Evolutionary conservation across 2,113 vertebrate genomes (phyloP), one percentile per base, ranked within the genome.

Genomic region (Peromyscus polionotus): DNA sequence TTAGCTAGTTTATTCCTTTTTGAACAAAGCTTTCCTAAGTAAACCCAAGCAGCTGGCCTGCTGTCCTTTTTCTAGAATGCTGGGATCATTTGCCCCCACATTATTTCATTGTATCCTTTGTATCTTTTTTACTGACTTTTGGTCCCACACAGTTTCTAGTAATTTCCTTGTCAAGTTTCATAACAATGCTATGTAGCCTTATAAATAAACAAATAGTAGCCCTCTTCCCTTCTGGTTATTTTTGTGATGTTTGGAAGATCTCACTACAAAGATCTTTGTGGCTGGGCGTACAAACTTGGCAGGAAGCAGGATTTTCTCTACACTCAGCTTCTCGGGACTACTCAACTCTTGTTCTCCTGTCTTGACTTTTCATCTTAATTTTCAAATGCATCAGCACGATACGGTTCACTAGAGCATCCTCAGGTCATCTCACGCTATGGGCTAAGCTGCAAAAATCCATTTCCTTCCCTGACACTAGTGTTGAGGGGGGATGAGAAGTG

Each of bases 241-340:
- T 88, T 70, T 84, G 7, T 3, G 70, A 75, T n/a, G 7, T 81
- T 83, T 80, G 59, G 39, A 57, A 51, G 80, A 48, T 26, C 68
- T 80, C 39, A 91, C 19, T 75, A 24, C 14, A n/a, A 96, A 84
- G 22, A 63, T 86, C 42, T 42, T 42, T 42, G 42, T 14, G 88
- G 67, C 45, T 88, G 45, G 85, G 22, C 65, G 51, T n/a, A 7
- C 3, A 70, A 81, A 51, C 68, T 93, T 91, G 70, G 51, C 51
- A 72, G 31, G 57, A 22, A 36, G 63, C 90, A 92, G 26, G 2
- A 42, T 51, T 91, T 77, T 80, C 88, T 36, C 61, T 61, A 75
- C 70, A 93, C 95, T 54, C 68, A 81, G 79, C 73, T 91, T 83
- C n/a, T 93, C 68, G 80, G 36, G 73, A 54, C 87, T 88, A 93